Evolutionary conservation across 2,113 vertebrate species (phyloP).

Genomic region (Meriones unguiculatus): DNA sequence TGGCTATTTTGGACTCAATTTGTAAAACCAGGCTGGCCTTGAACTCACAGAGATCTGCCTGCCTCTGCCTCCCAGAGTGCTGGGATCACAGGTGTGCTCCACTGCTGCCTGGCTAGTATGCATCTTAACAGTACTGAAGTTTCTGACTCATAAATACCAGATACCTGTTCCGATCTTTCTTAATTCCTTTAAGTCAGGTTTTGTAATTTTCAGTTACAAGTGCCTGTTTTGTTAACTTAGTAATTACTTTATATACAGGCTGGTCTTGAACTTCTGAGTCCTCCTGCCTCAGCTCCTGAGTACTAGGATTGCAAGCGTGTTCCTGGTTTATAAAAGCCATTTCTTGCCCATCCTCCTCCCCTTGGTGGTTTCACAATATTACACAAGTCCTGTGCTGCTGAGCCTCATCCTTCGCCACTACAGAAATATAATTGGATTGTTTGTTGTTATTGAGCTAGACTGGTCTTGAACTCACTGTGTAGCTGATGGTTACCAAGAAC

Average conservation of each 20-base stretch:
- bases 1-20: too few relatives aligned
- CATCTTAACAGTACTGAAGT: background rate
- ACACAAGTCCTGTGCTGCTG: background rate
- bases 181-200: background rate
- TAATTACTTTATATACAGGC: background rate
- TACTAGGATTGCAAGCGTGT: background rate
- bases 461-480: background rate
- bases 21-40: too few relatives aligned
- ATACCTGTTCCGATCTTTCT: background rate
- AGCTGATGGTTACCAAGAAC: background rate
- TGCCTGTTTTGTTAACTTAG: slow-evolving; percentile 21
- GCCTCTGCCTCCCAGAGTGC: too few relatives aligned
- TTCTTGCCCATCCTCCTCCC: background rate
- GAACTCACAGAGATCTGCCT: too few relatives aligned
- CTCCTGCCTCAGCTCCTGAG: background rate
- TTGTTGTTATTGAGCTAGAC: background rate
- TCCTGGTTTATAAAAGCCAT: background rate
- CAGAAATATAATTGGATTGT: background rate
- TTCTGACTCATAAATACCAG: background rate
- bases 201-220: background rate
- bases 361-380: background rate
- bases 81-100: too few relatives aligned
- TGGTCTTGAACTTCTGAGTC: background rate
- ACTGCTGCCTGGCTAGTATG: background rate
- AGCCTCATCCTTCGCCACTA: background rate